phyloP scores from a whole-genome alignment of 2,113 vertebrate genomes.

The Pyxicephalus adspersus region DNA sequence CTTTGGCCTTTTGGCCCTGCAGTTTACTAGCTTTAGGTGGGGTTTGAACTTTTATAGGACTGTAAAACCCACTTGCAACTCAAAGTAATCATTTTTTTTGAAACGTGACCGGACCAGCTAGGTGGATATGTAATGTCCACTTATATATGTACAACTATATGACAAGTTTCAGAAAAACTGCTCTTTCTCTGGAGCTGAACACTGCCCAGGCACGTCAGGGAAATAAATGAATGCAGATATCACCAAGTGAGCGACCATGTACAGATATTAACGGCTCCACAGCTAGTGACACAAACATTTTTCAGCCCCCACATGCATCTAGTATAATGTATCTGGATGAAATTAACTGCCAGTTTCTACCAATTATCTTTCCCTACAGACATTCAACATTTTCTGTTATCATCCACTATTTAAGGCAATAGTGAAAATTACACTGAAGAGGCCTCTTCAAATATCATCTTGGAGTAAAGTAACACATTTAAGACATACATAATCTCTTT shows the following conservation, averaged over 20 bases:
- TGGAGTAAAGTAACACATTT: slow-evolving; percentile 38
- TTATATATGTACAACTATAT: no score
- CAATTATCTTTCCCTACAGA: slow-evolving; percentile 24
- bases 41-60: no score
- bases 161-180: no score
- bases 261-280: background rate
- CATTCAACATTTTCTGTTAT: background rate
- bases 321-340: background rate
- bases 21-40: no score
- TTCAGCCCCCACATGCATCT: background rate
- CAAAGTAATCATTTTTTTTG: no score
- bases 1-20: no score
- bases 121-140: no score
- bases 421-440: slow-evolving; percentile 27
- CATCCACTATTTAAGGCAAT: slow-evolving; percentile 23
- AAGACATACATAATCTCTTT: slow-evolving; percentile 35
- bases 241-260: background rate
- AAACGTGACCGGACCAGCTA: no score
- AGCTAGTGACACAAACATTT: background rate
- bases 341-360: slow-evolving; percentile 19
- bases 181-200: no score
- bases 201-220: background rate
- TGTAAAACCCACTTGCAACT: no score
- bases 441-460: slow-evolving; percentile 31
- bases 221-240: background rate